phyloP scores from a whole-genome alignment of 2,888 invertebrate genomes.

The Mesoligia furuncula region DNA sequence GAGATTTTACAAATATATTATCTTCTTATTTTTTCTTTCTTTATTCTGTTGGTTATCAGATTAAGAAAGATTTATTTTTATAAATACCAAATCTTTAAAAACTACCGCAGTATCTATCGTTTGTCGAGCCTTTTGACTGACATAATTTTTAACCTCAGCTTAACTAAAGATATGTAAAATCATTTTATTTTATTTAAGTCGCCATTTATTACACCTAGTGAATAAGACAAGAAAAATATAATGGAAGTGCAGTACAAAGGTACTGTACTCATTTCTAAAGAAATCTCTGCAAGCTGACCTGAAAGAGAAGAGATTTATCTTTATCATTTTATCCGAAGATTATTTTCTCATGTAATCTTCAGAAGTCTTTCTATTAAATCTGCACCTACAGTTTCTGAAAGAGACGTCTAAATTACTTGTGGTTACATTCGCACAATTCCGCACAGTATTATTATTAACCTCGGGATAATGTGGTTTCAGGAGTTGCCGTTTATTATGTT shows the following conservation, averaged over 20 bases:
- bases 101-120: background rate
- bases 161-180: background rate
- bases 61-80: background rate
- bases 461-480: constrained; percentile 33
- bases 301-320: constrained; percentile 1
- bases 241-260: constrained; percentile 18
- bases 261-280: background rate
- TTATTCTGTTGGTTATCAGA: background rate
- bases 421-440: background rate
- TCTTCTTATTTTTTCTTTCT: background rate
- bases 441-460: constrained; percentile 6
- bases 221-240: background rate
- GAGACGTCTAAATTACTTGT: background rate
- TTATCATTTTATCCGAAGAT: constrained; percentile 23
- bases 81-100: background rate
- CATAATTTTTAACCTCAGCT: background rate
- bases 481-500: constrained; percentile 28
- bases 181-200: background rate
- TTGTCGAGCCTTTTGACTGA: background rate
- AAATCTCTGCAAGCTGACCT: background rate
- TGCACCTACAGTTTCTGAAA: constrained; percentile 5
- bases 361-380: background rate
- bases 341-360: constrained; percentile 9
- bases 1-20: background rate
- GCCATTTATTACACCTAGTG: background rate